Conservation (phyloP, 2,888 invertebrate genomes). For the Calliopum simillimum region DNA sequence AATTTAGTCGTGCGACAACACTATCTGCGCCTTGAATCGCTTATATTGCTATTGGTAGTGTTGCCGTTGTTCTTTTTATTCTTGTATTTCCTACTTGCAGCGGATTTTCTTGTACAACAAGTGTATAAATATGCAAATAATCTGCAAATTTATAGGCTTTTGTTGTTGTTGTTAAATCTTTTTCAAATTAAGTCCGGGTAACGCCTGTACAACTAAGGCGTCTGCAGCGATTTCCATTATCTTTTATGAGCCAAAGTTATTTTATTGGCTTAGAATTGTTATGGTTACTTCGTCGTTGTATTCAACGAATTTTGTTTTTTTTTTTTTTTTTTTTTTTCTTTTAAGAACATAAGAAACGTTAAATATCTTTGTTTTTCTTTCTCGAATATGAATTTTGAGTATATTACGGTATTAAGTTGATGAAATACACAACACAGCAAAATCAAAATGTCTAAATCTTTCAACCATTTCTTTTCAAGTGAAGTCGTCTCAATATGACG, state of each 20-base stretch:
- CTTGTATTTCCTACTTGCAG: not conserved
- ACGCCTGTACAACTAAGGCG: too few species aligned
- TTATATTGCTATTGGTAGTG: not conserved
- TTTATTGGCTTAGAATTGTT: conserved; percentile 28
- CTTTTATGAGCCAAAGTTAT: conserved; percentile 34
- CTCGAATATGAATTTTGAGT: too few species aligned
- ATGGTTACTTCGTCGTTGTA: not conserved
- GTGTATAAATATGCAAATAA: conserved; percentile 63
- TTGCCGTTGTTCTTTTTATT: not conserved
- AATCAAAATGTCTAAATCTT: too few species aligned
- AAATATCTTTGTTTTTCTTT: not conserved
- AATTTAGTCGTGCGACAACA: conserved; percentile 23
- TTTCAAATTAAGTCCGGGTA: too few species aligned
- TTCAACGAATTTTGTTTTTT: not conserved
- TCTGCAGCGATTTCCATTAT: conserved; percentile 33
- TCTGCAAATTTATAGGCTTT: conserved; percentile 60
- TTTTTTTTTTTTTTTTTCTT: not conserved
- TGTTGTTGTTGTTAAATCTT: conserved; percentile 36
- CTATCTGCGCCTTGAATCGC: not conserved
- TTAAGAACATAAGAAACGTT: not conserved
- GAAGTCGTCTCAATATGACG: too few species aligned
- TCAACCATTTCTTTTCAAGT: too few species aligned
- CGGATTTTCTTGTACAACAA: conserved; percentile 28
- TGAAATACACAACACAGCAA: too few species aligned
- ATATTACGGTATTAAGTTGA: too few species aligned